Evolutionary conservation across 1,140 invertebrate species (phyloP).

Genomic region (Cryptotermes secundus): DNA sequence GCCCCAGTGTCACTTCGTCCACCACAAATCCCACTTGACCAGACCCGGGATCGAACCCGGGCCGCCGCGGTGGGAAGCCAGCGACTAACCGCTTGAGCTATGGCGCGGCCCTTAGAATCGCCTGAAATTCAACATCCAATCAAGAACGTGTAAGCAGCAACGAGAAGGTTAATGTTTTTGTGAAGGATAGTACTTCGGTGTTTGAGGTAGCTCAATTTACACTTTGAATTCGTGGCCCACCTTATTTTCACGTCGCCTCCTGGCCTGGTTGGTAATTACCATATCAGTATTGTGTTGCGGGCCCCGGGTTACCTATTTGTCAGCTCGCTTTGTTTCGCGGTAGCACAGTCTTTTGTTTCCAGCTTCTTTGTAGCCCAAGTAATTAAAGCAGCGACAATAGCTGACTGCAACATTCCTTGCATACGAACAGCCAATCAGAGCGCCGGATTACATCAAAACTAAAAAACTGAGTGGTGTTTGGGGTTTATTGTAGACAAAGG

Average conservation of each 20-base stretch:
- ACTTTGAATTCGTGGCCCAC: not conserved
- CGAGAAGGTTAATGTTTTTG: not conserved
- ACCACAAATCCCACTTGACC: too few relatives aligned
- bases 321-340: not conserved
- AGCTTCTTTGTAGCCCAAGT: not conserved
- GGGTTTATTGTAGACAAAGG: too few relatives aligned
- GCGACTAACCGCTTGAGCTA: too few relatives aligned
- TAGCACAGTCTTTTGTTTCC: not conserved
- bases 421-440: not conserved
- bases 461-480: too few relatives aligned
- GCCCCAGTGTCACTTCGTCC: too few relatives aligned
- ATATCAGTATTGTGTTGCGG: slow-evolving; percentile 11
- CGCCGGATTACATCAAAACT: not conserved
- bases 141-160: too few relatives aligned
- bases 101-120: too few relatives aligned
- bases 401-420: not conserved
- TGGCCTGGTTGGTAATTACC: not conserved
- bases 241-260: not conserved
- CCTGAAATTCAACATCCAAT: too few relatives aligned
- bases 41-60: too few relatives aligned
- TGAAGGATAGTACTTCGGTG: not conserved
- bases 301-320: slow-evolving; percentile 8
- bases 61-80: too few relatives aligned
- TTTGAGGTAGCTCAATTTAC: slow-evolving; percentile 13
- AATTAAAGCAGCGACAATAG: slow-evolving; percentile 8